Evolutionary conservation across 2,888 invertebrate species (phyloP), one percentile per base, ranked within the genome.

Genomic region (Physocephala rufipes): DNA sequence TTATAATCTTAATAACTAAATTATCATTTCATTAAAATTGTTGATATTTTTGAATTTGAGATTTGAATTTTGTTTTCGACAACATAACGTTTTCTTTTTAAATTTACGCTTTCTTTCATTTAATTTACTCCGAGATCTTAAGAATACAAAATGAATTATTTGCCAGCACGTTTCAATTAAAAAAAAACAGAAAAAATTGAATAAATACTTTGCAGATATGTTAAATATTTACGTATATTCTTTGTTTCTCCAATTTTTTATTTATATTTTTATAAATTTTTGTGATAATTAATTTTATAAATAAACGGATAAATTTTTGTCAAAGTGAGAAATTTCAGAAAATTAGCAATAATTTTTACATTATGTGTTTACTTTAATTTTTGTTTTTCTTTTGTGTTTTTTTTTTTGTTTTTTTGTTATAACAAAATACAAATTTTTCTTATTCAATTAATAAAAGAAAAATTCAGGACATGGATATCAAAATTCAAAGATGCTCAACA

Each of bases 201-300:
- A 49, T 49, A 19, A 49, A 19, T 49, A 49, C 4, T n/a, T 49
- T 4, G 36, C 36, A 36, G 36, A 36, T 7, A 9, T 9, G 9
- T 36, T 36, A 36, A 36, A 36, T 36, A 36, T 36, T 36, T 36
- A 36, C 36, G 36, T 36, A 36, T 9, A 9, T 49, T 49, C 16
- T 15, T 24, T 58, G 2, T 58, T 24, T 24, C 15, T 9, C 36
- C 36, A 9, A 36, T 4, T n/a, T n/a, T n/a, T n/a, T 36, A 36
- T 9, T 9, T 58, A 26, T 26, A 2, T 58, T 55, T 55, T 58
- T 26, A 9, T 16, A 58, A 58, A 15, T 24, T 58, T 58, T 13
- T 58, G 58, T 58, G 58, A 24, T 28, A 58, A 58, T 58, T 58
- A 58, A 28, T 24, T 58, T 26, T 58, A 28, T 24, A 28, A 28